Evolutionary conservation across 2,888 invertebrate species (phyloP).

Genomic region (Carabus problematicus): DNA sequence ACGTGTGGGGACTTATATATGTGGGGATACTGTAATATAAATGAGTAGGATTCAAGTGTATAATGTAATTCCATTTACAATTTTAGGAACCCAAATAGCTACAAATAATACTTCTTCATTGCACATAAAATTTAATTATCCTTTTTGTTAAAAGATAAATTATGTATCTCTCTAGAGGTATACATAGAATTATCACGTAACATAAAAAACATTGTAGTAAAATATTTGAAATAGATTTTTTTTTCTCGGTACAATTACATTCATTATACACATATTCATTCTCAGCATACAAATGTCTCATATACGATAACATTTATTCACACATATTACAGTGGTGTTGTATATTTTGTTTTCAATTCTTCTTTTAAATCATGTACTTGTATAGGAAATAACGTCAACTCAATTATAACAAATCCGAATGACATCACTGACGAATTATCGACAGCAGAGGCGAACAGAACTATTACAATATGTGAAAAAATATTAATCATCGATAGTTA

Average conservation of each 20-base stretch:
- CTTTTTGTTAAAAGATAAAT: constrained; percentile 14
- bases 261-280: too few relatives aligned
- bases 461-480: too few relatives aligned
- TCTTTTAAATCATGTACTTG: too few relatives aligned
- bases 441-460: constrained; percentile 3
- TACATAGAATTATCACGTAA: constrained; percentile 8
- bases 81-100: neutral
- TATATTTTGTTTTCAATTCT: too few relatives aligned
- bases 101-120: constrained; percentile 29
- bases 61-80: neutral
- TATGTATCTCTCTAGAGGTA: neutral
- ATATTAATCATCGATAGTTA: too few relatives aligned
- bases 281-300: constrained; percentile 28
- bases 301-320: constrained; percentile 19
- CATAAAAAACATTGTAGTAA: constrained; percentile 14
- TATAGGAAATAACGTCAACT: too few relatives aligned
- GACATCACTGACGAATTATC: neutral
- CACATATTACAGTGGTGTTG: neutral
- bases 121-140: constrained; percentile 28
- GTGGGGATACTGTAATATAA: too few relatives aligned
- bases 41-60: too few relatives aligned
- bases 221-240: constrained; percentile 5
- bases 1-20: too few relatives aligned
- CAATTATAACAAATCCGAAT: constrained; percentile 20
- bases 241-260: neutral